phyloP scores from a whole-genome alignment of 92 coral and sea anemone species.

The Heteractis magnifica region DNA sequence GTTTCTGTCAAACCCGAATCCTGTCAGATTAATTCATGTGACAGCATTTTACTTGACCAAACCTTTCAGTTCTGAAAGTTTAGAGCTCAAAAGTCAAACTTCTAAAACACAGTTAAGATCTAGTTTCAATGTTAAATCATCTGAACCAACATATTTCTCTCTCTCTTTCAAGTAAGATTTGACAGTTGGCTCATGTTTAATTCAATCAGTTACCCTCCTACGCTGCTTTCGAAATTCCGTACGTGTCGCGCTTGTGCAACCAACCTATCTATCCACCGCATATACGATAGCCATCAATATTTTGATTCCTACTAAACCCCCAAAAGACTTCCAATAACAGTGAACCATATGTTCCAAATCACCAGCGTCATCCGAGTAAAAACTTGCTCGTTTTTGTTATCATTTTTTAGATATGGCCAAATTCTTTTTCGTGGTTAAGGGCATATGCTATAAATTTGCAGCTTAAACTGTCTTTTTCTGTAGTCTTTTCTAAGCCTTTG shows the following conservation, averaged over 20 bases:
- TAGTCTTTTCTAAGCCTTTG: not conserved
- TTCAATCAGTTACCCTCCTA: constrained; percentile 30
- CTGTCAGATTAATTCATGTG: not conserved
- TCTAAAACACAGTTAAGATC: not conserved
- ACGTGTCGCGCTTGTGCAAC: constrained; percentile 26
- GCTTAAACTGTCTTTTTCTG: constrained; percentile 3
- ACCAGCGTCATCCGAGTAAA: too few relatives aligned
- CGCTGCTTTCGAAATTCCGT: constrained; percentile 28
- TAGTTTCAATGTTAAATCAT: constrained; percentile 29
- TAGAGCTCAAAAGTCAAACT: not conserved
- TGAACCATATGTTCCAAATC: constrained; percentile 35
- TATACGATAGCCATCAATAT: constrained; percentile 21
- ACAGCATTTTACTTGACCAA: not conserved
- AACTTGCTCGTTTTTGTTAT: not conserved
- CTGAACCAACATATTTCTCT: constrained; percentile 31
- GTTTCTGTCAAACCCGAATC: constrained; percentile 10
- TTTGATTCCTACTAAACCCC: not conserved
- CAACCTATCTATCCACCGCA: constrained; percentile 20
- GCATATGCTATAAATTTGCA: not conserved
- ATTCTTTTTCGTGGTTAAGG: not conserved
- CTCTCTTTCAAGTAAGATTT: not conserved
- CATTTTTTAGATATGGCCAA: not conserved
- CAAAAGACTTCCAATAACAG: constrained; percentile 23
- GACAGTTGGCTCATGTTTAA: constrained; percentile 31
- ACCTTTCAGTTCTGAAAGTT: not conserved